phyloP scores from a whole-genome alignment of 2,888 invertebrate species.

The Diploptera punctata region DNA sequence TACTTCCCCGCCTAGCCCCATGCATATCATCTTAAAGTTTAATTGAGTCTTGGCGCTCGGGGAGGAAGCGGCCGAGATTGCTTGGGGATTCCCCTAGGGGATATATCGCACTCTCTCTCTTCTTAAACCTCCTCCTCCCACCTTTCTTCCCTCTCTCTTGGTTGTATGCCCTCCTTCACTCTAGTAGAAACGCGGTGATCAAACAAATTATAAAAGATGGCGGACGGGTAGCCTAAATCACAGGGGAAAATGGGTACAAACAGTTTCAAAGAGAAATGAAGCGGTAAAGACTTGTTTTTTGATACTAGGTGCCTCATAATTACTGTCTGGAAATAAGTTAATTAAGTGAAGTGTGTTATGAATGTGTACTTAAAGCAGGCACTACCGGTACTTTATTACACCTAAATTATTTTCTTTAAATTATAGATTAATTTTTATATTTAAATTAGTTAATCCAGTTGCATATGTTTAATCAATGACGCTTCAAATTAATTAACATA shows the following conservation, averaged over 20 bases:
- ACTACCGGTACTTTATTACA: no score
- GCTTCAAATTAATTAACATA: no score
- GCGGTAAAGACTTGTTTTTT: background rate
- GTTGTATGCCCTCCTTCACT: constrained; percentile 33
- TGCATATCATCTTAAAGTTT: constrained; percentile 74
- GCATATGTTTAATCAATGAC: no score
- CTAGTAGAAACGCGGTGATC: constrained; percentile 50
- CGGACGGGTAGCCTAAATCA: constrained; percentile 42
- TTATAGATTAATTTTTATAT: no score
- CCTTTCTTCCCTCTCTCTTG: background rate
- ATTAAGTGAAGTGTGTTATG: no score
- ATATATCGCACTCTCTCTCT: constrained; percentile 44
- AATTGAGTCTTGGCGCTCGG: constrained; percentile 69
- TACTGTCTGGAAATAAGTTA: no score
- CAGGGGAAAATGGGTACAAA: constrained; percentile 39
- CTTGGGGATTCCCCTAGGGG: constrained; percentile 57
- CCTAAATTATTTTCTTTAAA: no score
- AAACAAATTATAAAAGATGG: constrained; percentile 58
- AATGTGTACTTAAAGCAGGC: no score
- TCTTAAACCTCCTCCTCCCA: constrained; percentile 47
- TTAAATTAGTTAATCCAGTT: no score
- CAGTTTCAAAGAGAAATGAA: constrained; percentile 40
- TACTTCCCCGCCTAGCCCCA: constrained; percentile 61
- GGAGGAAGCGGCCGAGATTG: constrained; percentile 54
- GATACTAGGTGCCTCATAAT: constrained; percentile 3